A percentile compares a stretch with the other conserved stretches of the same genome.
Conservation (phyloP, 1,140 invertebrate species). For the Apis laboriosa region DNA sequence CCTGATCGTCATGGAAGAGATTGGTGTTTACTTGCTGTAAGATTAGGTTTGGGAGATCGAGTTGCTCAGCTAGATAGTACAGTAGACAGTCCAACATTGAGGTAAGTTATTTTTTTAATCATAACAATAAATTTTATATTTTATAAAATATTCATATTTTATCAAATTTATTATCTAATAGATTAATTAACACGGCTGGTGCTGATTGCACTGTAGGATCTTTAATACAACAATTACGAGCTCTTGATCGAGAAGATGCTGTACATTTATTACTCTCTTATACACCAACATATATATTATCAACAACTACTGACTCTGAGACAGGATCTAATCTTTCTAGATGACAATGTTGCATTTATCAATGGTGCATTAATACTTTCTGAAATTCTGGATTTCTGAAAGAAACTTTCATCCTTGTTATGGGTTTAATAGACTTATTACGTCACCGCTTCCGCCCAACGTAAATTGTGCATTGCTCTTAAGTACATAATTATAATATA, state of each 20-base stretch:
- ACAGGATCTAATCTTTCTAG: conserved; percentile 80
- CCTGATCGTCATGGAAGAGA: conserved; percentile 90
- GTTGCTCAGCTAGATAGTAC: conserved; percentile 78
- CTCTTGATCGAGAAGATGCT: conserved; percentile 77
- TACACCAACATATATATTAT: conserved; percentile 75
- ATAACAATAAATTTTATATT: neutral
- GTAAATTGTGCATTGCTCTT: conserved; percentile 55
- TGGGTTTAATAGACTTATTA: conserved; percentile 50
- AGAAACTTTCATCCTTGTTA: conserved; percentile 16
- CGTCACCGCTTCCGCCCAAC: conserved; percentile 62
- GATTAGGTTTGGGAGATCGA: conserved; percentile 83
- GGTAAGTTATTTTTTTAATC: conserved; percentile 55
- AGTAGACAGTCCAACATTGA: conserved; percentile 76
- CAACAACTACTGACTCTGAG: conserved; percentile 74
- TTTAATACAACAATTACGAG: conserved; percentile 74
- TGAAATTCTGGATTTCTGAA: conserved; percentile 55
- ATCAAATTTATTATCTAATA: conserved; percentile 42
- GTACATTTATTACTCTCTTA: conserved; percentile 75
- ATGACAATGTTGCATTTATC: conserved; percentile 75
- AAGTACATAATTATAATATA: conserved; percentile 47
- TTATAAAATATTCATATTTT: neutral
- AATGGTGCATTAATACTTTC: conserved; percentile 70
- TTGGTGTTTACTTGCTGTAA: conserved; percentile 91
- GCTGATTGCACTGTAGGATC: conserved; percentile 74
- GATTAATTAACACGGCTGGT: conserved; percentile 74